Conservation (phyloP, 2,888 invertebrate genomes). For the Brachyptera risi region DNA sequence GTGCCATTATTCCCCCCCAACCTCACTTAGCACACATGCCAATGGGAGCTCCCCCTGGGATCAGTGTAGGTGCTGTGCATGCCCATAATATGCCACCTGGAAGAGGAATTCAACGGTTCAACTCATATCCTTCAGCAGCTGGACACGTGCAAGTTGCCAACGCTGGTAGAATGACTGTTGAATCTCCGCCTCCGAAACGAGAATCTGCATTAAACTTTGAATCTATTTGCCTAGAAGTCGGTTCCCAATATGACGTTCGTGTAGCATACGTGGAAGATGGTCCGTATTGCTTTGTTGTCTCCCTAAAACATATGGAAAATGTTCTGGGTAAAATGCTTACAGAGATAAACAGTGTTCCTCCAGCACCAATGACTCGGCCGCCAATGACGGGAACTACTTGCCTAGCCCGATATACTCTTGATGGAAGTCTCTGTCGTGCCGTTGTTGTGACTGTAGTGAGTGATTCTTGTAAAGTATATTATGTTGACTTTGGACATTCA, state of each 20-base stretch:
- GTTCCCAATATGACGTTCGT: conserved; percentile 61
- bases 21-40: too few species aligned
- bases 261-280: conserved; percentile 78
- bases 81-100: too few species aligned
- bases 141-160: too few species aligned
- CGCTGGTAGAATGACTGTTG: neutral
- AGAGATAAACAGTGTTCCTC: conserved; percentile 58
- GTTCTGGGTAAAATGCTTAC: conserved; percentile 65
- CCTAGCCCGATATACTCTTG: conserved; percentile 66
- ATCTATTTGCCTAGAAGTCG: conserved; percentile 52
- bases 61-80: too few species aligned
- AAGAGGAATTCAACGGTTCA: too few species aligned
- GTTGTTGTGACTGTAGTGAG: conserved; percentile 70
- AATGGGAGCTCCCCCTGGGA: neutral
- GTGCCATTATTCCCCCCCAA: too few species aligned
- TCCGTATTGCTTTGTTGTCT: conserved; percentile 71
- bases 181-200: neutral
- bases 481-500: conserved; percentile 77
- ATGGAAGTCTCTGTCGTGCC: conserved; percentile 67
- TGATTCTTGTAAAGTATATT: conserved; percentile 69
- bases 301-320: conserved; percentile 58
- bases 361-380: conserved; percentile 59
- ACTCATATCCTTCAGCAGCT: too few species aligned
- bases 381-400: conserved; percentile 74
- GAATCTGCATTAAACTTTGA: too few species aligned